A percentile compares a stretch with the other conserved stretches of the same genome.
Conservation (phyloP, 1,140 invertebrate species). For the Drosophila murphyi region DNA sequence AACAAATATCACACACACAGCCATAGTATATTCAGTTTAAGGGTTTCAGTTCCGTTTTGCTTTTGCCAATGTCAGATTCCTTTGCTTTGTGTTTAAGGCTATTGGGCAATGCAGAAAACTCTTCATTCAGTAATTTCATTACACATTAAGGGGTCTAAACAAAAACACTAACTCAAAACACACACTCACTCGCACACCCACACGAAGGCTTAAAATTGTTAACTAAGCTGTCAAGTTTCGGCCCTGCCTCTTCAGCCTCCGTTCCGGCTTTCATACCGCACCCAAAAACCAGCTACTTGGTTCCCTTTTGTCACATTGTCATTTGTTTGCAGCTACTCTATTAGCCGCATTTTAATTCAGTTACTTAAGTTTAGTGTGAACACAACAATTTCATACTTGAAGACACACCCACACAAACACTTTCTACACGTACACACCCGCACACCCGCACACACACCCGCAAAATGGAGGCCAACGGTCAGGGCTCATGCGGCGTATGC, state of each 20-base stretch:
- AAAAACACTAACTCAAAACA: slow-evolving; percentile 20
- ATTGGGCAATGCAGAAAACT: slow-evolving; percentile 21
- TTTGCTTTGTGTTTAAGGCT: slow-evolving; percentile 22
- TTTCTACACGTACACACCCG: no score
- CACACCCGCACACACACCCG: slow-evolving; percentile 15
- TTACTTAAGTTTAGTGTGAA: slow-evolving; percentile 83
- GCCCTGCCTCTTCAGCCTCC: not conserved
- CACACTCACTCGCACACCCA: slow-evolving; percentile 2
- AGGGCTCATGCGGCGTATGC: slow-evolving; percentile 38
- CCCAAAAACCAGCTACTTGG: no score
- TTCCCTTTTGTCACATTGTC: slow-evolving; percentile 31
- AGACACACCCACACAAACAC: slow-evolving; percentile 41
- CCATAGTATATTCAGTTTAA: not conserved
- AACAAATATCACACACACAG: not conserved
- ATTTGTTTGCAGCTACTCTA: slow-evolving; percentile 79
- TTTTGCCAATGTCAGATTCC: slow-evolving; percentile 22
- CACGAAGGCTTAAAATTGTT: slow-evolving; percentile 43
- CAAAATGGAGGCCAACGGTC: not conserved
- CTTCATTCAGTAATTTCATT: slow-evolving; percentile 19
- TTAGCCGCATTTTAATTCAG: slow-evolving; percentile 82
- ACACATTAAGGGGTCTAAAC: slow-evolving; percentile 2
- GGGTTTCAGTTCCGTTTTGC: not conserved
- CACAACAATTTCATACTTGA: slow-evolving; percentile 82
- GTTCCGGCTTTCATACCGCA: not conserved
- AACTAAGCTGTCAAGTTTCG: slow-evolving; percentile 50